These are phyloP conservation scores for Platycnemis pennipes DNA, from an alignment of 2,888 invertebrate species.

Conservation along the genomic window DNA sequence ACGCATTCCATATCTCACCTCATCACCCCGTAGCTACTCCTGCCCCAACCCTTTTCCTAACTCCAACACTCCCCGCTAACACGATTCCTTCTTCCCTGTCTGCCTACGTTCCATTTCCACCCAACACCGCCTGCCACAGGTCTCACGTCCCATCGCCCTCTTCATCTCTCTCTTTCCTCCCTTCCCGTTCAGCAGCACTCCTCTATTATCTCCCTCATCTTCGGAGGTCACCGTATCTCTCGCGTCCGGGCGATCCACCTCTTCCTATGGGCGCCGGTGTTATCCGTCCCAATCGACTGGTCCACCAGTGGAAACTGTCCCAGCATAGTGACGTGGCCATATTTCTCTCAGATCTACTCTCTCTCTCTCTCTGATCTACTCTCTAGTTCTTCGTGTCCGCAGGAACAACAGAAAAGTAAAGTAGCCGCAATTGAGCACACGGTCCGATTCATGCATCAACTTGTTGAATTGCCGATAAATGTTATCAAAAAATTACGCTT, in stretches of 20 bases:
- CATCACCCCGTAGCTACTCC: background rate
- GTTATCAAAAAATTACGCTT: no score
- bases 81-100: background rate
- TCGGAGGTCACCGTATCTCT: background rate
- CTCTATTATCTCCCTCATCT: background rate
- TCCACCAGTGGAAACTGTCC: background rate
- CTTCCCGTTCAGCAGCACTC: background rate
- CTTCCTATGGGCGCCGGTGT: background rate
- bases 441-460: no score
- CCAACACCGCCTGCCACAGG: conserved; percentile 6
- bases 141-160: background rate
- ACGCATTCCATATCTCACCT: conserved; percentile 9
- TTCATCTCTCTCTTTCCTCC: background rate
- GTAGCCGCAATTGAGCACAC: no score
- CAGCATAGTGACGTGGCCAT: background rate
- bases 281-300: background rate
- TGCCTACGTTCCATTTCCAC: background rate
- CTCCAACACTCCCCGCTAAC: background rate
- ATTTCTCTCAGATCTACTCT: background rate
- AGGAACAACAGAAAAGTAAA: no score
- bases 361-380: background rate
- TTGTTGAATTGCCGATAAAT: no score
- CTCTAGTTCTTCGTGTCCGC: no score
- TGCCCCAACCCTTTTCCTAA: conserved; percentile 7
- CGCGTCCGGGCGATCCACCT: background rate